phyloP scores from a whole-genome alignment of 2,113 vertebrate genomes.

The Melanerpes formicivorus region DNA sequence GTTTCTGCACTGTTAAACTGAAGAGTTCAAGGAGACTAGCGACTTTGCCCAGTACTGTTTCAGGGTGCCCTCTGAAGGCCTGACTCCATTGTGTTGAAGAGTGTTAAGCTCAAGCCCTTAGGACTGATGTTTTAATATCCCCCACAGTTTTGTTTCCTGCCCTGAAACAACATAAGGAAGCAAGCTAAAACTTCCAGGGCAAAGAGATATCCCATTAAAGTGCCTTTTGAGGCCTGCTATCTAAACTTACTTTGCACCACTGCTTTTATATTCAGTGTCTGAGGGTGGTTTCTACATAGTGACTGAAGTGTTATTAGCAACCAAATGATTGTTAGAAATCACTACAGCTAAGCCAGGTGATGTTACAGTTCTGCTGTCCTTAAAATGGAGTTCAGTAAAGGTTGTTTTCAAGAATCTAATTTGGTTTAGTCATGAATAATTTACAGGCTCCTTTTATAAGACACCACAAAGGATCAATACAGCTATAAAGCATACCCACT shows the following conservation, averaged over 20 bases:
- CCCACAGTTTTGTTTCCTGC: neutral
- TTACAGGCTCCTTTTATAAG: constrained; percentile 62
- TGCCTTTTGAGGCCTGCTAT: neutral
- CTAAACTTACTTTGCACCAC: neutral
- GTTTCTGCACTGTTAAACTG: neutral
- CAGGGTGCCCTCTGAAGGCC: neutral
- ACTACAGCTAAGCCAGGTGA: constrained; percentile 53
- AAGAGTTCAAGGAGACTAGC: neutral
- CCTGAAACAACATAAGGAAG: neutral
- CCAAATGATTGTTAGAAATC: constrained; percentile 44
- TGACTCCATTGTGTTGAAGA: neutral
- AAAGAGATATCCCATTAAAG: neutral
- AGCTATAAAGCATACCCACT: constrained; percentile 32
- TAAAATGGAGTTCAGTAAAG: constrained; percentile 50
- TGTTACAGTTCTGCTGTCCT: constrained; percentile 47
- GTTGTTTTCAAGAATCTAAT: constrained; percentile 38
- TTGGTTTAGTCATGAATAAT: constrained; percentile 69
- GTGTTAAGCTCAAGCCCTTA: neutral
- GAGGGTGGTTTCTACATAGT: neutral
- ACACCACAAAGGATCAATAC: constrained; percentile 65
- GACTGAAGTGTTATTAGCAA: neutral
- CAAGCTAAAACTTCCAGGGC: neutral
- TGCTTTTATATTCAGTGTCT: neutral
- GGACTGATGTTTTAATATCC: neutral
- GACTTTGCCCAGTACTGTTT: neutral